Evolutionary conservation across 2,113 vertebrate genomes (phyloP), one percentile per base, ranked within the genome.

Genomic region (Cebus imitator): DNA sequence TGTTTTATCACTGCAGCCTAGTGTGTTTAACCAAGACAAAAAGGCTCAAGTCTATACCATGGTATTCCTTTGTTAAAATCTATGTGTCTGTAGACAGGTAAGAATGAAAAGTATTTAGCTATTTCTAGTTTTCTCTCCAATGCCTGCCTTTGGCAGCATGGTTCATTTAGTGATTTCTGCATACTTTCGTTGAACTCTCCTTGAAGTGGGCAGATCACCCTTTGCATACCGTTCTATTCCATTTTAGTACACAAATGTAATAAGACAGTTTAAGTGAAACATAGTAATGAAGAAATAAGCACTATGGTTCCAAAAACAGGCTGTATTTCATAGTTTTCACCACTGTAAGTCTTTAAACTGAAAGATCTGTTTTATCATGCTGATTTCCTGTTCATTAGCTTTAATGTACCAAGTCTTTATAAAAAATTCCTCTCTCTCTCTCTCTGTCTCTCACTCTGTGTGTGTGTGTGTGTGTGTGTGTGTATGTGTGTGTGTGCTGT

Each of bases 41-140:
- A 32, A 97, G 95, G 75, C 89, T 98, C 86, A 86, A 87, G 91
- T 98, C 97, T 97, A 82, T 96, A 96, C 97, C 97, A 96, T 55
- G 57, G 91, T 61, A 93, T 96, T 89, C 82, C 95, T 97, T 98
- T 91, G 79, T 95, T 83, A 95, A 3, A 98, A 96, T 95, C 80
- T 52, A 94, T 97, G 93, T 86, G 95, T 97, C 95, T 81, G 32
- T 97, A 98, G 95, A 94, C 96, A 97, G 96, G 94, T 83, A 97
- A 86, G 96, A 98, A 98, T 97, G 91, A 97, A 96, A 97, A 98
- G 95, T 94, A 96, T 96, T 97, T 92, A 87, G 86, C 96, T 96
- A 58, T 94, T 95, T 97, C 94, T 92, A 96, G 78, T 93, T 90
- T 96, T 95, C 97, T 91, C 96, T 97, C 95, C 94, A 94, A 97